Evolutionary conservation across 2,888 invertebrate species (phyloP).

Genomic region (Graphium colonna): DNA sequence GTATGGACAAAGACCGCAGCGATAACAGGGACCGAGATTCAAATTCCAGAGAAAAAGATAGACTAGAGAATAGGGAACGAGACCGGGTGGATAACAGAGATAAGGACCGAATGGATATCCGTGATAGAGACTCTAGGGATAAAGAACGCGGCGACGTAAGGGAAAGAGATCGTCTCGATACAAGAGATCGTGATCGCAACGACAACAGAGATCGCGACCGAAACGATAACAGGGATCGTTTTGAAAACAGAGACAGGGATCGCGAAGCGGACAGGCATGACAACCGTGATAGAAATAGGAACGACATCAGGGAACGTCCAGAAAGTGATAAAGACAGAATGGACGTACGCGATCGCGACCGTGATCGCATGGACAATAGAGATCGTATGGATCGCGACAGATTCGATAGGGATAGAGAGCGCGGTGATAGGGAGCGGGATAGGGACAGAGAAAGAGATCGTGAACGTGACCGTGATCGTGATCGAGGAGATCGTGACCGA

Average conservation of each 20-base stretch:
- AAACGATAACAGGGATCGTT: constrained; percentile 38
- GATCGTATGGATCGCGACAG: constrained; percentile 41
- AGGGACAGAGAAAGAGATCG: constrained; percentile 39
- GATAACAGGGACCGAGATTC: constrained; percentile 50
- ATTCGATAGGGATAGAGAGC: constrained; percentile 37
- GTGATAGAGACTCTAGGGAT: constrained; percentile 45
- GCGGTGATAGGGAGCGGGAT: constrained; percentile 33
- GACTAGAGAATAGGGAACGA: constrained; percentile 53
- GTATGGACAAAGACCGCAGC: constrained; percentile 37
- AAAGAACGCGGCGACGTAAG: constrained; percentile 45
- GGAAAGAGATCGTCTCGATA: constrained; percentile 39
- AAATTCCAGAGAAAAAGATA: constrained; percentile 39
- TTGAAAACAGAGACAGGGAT: constrained; percentile 47
- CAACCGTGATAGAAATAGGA: constrained; percentile 35
- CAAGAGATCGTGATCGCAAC: constrained; percentile 31
- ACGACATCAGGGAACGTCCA: constrained; percentile 39
- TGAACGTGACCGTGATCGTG: constrained; percentile 53
- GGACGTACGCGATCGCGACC: constrained; percentile 51
- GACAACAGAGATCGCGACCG: constrained; percentile 37
- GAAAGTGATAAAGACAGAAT: constrained; percentile 42
- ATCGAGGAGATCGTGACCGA: constrained; percentile 43
- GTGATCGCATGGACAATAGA: constrained; percentile 56
- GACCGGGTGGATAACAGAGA: constrained; percentile 45
- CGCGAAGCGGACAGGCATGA: constrained; percentile 37
- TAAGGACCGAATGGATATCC: constrained; percentile 34